A percentile compares a stretch with the other conserved stretches of the same genome.
Evolutionary conservation across 92 coral and sea anemone species (phyloP).

Genomic region (Hydrozoanthus gracilis): DNA sequence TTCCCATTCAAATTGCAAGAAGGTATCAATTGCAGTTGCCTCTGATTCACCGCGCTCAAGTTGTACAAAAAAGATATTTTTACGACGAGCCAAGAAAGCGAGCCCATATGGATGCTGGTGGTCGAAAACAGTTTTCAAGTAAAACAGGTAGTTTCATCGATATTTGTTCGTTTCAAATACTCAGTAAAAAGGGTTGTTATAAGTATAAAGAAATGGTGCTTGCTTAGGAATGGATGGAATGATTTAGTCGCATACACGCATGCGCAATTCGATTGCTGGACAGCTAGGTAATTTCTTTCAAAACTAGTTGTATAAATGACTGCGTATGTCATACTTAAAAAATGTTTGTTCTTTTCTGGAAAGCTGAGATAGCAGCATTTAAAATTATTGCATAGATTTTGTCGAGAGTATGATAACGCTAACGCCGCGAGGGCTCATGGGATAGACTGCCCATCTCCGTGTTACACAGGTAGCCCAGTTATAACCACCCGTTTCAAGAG

Average conservation of each 20-base stretch:
- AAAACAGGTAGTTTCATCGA: no score
- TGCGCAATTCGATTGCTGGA: neutral
- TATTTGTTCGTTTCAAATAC: no score
- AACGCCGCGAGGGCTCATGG: neutral
- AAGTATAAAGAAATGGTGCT: neutral
- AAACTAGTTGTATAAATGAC: neutral
- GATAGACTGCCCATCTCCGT: no score
- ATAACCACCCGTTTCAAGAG: no score
- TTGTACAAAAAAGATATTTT: no score
- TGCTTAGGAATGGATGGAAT: neutral
- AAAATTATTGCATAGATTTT: neutral
- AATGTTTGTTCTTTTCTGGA: neutral
- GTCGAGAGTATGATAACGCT: neutral
- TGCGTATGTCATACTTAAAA: neutral
- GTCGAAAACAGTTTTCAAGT: no score
- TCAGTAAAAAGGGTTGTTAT: neutral
- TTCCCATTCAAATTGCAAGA: no score
- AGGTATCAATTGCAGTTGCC: neutral
- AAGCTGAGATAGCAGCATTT: neutral
- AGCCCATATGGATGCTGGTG: no score
- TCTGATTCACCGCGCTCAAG: no score
- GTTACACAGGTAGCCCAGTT: no score
- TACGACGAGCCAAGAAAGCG: no score
- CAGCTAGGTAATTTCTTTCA: neutral
- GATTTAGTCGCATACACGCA: neutral